Base-by-base conservation (phyloP, 1,140 invertebrate species). In the Atopsyche davidsoni region DNA sequence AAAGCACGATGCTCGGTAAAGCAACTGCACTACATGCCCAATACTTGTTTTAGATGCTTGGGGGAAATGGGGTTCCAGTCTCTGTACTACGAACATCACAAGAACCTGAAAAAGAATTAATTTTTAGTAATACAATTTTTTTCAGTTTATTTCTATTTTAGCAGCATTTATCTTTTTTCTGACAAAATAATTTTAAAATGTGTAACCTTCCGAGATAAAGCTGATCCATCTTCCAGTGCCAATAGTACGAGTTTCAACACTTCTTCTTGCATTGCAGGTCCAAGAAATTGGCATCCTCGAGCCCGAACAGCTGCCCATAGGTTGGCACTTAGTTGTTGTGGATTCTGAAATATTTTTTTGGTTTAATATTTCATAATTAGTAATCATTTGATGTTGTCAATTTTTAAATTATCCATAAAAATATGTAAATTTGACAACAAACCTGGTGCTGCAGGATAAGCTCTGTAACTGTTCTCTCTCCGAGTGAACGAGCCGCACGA, bases 231-330 rank as follows among this genome's bases (percentile, higher is more conserved):
- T 70, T 96, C 92, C 22, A 99, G 71, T 2, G 95, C 93, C 43
- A 97, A 67, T 4, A 98, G 73, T 13, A 98, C 94, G 39, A 99
- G 72, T 67, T 93, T 92, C 1, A 99, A 70, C 2, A 98, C 94
- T 70, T 98, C 95, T 72, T 98, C 95, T 75, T 98, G 95, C 94
- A 98, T 97, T 3, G 91, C 92, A 57, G 95, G 95, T n/a, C 96
- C 96, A 11, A 99, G 80, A 72, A 99, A 99, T 69, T 99, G 96
- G 68, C 96, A 99, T 23, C 96, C 96, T 45, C 96, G 78, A 2
- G 92, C 90, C 49, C 96, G 70, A 2, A 99, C 95, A 36, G 96
- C 95, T 25, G 93, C 92, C 96, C 96, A 99, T 13, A 99, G 73
- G 72, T 94, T 93, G 4, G 90, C 86, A 42, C 90, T 93, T 2